A percentile compares a stretch with the other conserved stretches of the same genome.
Evolutionary conservation across 2,797 vertebrate species (phyloP).

Genomic region (Ctenopoma multispine): DNA sequence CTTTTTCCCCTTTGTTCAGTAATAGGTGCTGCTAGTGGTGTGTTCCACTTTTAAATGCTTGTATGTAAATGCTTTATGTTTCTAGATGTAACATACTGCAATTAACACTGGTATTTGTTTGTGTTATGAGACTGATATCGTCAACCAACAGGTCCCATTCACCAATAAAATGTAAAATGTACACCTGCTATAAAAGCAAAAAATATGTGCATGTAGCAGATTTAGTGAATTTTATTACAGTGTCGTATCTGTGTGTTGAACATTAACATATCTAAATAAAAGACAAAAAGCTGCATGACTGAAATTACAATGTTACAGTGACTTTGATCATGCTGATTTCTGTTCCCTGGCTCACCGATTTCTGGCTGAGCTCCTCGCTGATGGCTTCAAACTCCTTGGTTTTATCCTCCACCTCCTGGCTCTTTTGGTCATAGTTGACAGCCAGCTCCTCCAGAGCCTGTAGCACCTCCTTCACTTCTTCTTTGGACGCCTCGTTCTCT

Average conservation of each 20-base stretch:
- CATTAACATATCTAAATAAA: not conserved
- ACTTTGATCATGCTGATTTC: not conserved
- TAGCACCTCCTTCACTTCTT: slow-evolving; percentile 97
- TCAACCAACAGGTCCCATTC: not conserved
- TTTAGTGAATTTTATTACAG: not conserved
- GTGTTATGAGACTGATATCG: not conserved
- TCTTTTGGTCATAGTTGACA: slow-evolving; percentile 98
- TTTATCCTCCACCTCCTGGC: slow-evolving; percentile 98
- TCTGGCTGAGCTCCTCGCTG: slow-evolving; percentile 95
- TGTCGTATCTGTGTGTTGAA: not conserved
- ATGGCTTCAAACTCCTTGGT: slow-evolving; percentile 94
- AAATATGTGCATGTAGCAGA: not conserved
- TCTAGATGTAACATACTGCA: not conserved
- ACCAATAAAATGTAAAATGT: not conserved
- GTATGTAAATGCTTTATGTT: no score
- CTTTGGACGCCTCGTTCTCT: slow-evolving; percentile 97
- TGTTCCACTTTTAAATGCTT: no score
- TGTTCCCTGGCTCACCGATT: slow-evolving; percentile 86
- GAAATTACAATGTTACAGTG: not conserved
- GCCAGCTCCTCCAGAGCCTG: slow-evolving; percentile 97
- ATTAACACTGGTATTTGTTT: not conserved
- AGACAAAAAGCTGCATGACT: not conserved
- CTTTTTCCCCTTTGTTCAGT: not conserved
- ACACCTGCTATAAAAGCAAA: not conserved
- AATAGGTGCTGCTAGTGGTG: no score